Conservation (phyloP, 2,797 vertebrate species). For the Myotis vivesi region DNA sequence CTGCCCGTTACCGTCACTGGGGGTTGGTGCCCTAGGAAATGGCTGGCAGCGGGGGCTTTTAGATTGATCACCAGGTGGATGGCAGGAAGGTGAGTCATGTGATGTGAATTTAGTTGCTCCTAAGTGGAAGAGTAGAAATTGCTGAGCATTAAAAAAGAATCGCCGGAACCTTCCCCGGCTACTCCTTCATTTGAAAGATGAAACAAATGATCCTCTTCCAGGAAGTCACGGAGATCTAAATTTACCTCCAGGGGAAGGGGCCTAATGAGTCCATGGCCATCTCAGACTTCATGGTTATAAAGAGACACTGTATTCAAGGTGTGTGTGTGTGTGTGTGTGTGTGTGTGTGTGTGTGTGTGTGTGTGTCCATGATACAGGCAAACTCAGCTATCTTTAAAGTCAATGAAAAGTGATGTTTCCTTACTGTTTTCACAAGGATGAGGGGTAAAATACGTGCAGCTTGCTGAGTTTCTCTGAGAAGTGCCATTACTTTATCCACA, state of each 20-base stretch:
- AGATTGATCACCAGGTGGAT: slow-evolving; percentile 60
- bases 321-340: too few relatives aligned
- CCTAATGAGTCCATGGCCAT: not conserved
- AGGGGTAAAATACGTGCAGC: not conserved
- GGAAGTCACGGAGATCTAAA: not conserved
- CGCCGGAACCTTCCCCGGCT: not conserved
- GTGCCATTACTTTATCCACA: not conserved
- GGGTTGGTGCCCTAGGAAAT: slow-evolving; percentile 65
- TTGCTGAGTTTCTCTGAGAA: not conserved
- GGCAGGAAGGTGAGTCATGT: slow-evolving; percentile 37
- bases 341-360: too few relatives aligned
- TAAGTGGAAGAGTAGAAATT: slow-evolving; percentile 51
- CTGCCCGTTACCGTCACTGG: slow-evolving; percentile 48
- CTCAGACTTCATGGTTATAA: slow-evolving; percentile 9
- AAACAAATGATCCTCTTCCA: slow-evolving; percentile 44
- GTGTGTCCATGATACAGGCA: not conserved
- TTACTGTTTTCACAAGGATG: not conserved
- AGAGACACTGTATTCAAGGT: not conserved
- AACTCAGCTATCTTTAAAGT: not conserved
- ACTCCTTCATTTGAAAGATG: slow-evolving; percentile 54
- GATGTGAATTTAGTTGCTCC: slow-evolving; percentile 46
- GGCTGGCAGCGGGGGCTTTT: slow-evolving; percentile 34
- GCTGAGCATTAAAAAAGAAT: slow-evolving; percentile 19
- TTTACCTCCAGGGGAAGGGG: not conserved
- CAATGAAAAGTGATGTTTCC: not conserved